Evolutionary conservation across 2,888 invertebrate species (phyloP), one percentile per base, ranked within the genome.

Genomic region (Protonemura montana): DNA sequence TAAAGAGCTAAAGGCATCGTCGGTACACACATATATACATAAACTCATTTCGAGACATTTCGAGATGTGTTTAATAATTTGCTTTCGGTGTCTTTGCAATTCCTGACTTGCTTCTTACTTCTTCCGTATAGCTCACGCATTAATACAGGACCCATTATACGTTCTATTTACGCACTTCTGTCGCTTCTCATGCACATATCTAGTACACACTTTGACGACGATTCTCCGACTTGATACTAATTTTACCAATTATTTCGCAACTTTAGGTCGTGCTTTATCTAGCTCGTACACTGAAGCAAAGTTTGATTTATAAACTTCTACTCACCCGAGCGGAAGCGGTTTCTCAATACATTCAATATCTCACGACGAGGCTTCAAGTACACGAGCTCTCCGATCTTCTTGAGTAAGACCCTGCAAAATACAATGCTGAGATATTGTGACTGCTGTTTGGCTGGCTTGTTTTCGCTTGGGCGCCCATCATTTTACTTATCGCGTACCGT

Each of bases 211-310:
- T 59, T 59, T 21, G 59, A 59, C 59, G 59, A 59, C 13, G 59
- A 59, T 59, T 59, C 59, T 59, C 59, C 16, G 35, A 35, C 35
- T 35, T 35, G 35, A 35, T 35, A 21, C 59, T 21, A 59, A 59
- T 16, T 21, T 59, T 59, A 21, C 16, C 59, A 59, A 59, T 59
- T 59, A 59, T 59, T 59, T 59, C 59, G 59, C 59, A 59, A 59
- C 78, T 92, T 92, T 13, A 96, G 95, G 94, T 97, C 28, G 93
- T 96, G 0, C 90, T 97, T 10, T 97, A 95, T 91, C 92, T 98
- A 0, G 94, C 94, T 86, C 94, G 94, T 89, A 96, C 97, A 0
- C 90, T 98, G 10, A 96, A 95, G 88, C 93, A 93, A 88, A 94
- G 94, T 87, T 90, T 96, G 80, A 95, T 97, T 42, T 94, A 95